These are phyloP conservation scores for Calliopsis andreniformis DNA, from an alignment of 1,140 invertebrate species.

Conservation along the genomic window DNA sequence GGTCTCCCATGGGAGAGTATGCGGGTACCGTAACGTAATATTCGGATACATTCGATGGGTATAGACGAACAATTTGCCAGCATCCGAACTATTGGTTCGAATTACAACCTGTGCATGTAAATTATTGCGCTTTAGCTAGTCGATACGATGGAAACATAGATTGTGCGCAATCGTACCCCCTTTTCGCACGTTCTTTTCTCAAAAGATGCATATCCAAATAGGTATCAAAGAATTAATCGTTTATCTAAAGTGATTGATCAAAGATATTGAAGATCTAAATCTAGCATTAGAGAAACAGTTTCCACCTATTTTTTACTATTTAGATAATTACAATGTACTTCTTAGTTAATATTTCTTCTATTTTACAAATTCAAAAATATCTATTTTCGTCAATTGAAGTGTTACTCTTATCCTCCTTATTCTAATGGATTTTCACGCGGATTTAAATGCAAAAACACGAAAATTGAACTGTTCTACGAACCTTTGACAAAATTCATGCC, in stretches of 20 bases:
- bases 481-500: constrained; percentile 51
- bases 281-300: too few relatives aligned
- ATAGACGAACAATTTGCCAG: constrained; percentile 74
- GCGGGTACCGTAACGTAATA: constrained; percentile 73
- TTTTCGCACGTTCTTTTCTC: not conserved
- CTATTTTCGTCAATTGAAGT: too few relatives aligned
- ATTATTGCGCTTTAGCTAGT: constrained; percentile 3
- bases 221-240: not conserved
- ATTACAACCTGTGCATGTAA: constrained; percentile 58
- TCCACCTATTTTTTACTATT: too few relatives aligned
- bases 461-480: constrained; percentile 40
- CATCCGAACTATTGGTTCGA: constrained; percentile 63
- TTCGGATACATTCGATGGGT: constrained; percentile 57
- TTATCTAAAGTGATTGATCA: not conserved
- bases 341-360: too few relatives aligned
- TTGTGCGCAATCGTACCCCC: not conserved
- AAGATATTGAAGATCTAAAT: not conserved
- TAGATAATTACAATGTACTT: too few relatives aligned
- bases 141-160: not conserved
- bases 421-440: too few relatives aligned
- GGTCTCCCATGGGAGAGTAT: constrained; percentile 48
- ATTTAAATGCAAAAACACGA: not conserved
- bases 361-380: too few relatives aligned
- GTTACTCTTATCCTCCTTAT: too few relatives aligned
- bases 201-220: not conserved